Evolutionary conservation across 2,113 vertebrate species (phyloP).

Genomic region (Phalacrocorax aristotelis): DNA sequence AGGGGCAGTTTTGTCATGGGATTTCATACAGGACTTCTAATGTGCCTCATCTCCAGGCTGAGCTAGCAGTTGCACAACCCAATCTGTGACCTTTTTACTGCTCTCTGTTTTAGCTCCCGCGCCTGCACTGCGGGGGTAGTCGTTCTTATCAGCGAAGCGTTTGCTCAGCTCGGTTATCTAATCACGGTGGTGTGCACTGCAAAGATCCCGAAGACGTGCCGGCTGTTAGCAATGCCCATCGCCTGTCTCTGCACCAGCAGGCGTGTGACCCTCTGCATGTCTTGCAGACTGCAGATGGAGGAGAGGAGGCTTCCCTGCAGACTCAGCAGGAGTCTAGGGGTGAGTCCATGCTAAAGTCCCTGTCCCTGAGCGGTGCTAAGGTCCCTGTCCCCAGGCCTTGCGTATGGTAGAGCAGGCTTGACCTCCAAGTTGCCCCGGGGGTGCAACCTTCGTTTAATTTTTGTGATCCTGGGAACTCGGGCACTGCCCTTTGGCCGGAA

Average conservation of each 20-base stretch:
- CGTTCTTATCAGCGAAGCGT: fast-evolving
- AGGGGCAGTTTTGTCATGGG: fast-evolving
- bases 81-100: neutral
- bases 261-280: neutral
- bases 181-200: neutral
- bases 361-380: neutral
- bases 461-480: neutral
- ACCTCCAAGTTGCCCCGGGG: neutral
- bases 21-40: neutral
- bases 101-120: neutral
- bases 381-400: neutral
- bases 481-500: neutral
- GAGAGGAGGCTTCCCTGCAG: neutral
- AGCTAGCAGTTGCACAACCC: neutral
- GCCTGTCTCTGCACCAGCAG: neutral
- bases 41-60: neutral
- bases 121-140: neutral
- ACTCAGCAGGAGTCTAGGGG: neutral
- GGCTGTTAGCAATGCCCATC: neutral
- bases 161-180: neutral
- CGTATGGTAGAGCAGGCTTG: neutral
- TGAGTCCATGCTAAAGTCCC: neutral
- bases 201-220: neutral
- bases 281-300: neutral
- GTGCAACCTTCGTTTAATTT: neutral